phyloP scores from a whole-genome alignment of 2,113 vertebrate species.

The Mesembrinibis cayennensis region DNA sequence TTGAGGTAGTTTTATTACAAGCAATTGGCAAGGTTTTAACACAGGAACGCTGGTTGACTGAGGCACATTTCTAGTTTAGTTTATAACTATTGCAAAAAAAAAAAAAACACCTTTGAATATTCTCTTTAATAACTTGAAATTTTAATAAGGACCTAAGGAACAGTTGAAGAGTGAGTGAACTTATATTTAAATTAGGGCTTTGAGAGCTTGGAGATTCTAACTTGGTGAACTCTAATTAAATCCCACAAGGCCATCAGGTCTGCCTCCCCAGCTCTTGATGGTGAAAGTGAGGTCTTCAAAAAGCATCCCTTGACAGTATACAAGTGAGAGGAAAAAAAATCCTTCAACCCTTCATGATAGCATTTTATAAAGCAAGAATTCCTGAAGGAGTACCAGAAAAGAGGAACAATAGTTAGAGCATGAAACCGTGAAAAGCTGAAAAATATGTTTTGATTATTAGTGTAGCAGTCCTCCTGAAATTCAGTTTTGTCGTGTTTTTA shows the following conservation, averaged over 20 bases:
- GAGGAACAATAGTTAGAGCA: slow-evolving; percentile 66
- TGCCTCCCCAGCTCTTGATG: slow-evolving; percentile 76
- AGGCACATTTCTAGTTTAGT: slow-evolving; percentile 64
- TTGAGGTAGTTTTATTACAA: slow-evolving; percentile 46
- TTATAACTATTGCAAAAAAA: slow-evolving; percentile 54
- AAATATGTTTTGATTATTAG: slow-evolving; percentile 30
- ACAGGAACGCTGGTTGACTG: slow-evolving; percentile 40
- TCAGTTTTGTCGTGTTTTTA: slow-evolving; percentile 9
- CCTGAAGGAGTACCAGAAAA: slow-evolving; percentile 71
- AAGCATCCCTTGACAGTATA: slow-evolving; percentile 78
- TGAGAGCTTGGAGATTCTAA: slow-evolving; percentile 77
- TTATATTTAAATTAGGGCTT: slow-evolving; percentile 82
- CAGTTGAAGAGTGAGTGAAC: slow-evolving; percentile 77
- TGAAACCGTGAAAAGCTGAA: slow-evolving; percentile 53
- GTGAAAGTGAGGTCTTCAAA: slow-evolving; percentile 80
- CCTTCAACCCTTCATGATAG: slow-evolving; percentile 53
- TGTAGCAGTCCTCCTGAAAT: slow-evolving; percentile 35
- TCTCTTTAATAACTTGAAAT: slow-evolving; percentile 80
- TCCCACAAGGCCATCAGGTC: slow-evolving; percentile 80
- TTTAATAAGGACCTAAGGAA: slow-evolving; percentile 83
- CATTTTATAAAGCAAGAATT: slow-evolving; percentile 73
- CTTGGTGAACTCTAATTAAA: slow-evolving; percentile 84
- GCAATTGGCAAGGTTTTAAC: slow-evolving; percentile 51
- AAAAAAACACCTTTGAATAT: background rate
- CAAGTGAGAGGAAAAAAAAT: slow-evolving; percentile 60